These are phyloP conservation scores for Strigamia crassipes DNA, from an alignment of 2,888 invertebrate species.

Conservation along the genomic window DNA sequence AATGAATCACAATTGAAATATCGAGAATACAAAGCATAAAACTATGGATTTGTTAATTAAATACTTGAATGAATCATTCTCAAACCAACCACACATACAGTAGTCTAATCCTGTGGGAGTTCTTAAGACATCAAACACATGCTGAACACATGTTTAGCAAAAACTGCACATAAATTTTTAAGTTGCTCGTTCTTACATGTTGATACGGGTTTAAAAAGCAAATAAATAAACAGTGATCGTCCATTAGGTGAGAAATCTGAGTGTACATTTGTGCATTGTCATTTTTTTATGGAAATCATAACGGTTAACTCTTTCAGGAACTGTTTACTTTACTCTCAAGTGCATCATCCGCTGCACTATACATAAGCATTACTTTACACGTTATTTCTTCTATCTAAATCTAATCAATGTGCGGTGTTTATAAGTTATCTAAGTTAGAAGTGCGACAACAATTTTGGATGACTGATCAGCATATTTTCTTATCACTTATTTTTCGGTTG, in stretches of 20 bases:
- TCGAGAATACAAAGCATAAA: too few relatives aligned
- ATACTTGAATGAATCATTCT: not conserved
- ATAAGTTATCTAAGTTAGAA: not conserved
- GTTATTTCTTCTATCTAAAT: not conserved
- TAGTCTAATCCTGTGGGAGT: slow-evolving; percentile 3
- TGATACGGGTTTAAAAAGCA: not conserved
- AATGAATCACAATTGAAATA: too few relatives aligned
- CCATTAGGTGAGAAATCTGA: not conserved
- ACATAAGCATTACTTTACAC: too few relatives aligned
- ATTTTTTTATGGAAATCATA: not conserved
- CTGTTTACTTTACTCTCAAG: too few relatives aligned
- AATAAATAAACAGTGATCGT: not conserved
- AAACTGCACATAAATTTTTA: slow-evolving; percentile 6
- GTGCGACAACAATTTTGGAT: not conserved
- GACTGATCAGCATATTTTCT: not conserved
- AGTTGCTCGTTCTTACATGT: slow-evolving; percentile 5
- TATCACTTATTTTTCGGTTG: not conserved
- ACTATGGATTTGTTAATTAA: too few relatives aligned
- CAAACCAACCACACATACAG: not conserved
- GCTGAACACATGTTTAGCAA: not conserved
- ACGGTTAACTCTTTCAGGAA: too few relatives aligned
- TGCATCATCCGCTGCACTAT: too few relatives aligned
- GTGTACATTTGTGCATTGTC: not conserved
- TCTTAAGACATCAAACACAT: not conserved
- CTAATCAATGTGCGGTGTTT: not conserved